Evolutionary conservation across 2,113 vertebrate species (phyloP).

Genomic region (Cariama cristata): DNA sequence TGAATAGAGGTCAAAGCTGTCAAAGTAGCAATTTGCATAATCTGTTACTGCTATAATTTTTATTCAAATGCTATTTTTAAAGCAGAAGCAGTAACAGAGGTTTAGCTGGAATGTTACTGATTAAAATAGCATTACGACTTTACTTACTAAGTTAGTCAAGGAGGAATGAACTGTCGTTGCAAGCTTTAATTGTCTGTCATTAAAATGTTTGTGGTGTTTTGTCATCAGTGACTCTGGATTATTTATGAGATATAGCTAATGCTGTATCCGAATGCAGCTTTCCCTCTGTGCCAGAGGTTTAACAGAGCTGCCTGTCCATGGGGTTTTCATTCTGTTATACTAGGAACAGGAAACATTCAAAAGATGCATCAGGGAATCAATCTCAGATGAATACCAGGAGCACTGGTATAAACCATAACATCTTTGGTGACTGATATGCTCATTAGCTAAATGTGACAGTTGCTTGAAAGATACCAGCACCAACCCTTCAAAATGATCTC

Average conservation of each 20-base stretch:
- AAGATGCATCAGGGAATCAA: not conserved
- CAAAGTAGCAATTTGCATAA: not conserved
- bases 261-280: not conserved
- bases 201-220: not conserved
- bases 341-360: not conserved
- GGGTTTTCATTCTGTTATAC: not conserved
- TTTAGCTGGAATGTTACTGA: not conserved
- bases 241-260: not conserved
- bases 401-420: not conserved
- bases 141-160: not conserved
- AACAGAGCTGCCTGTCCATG: not conserved
- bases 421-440: not conserved
- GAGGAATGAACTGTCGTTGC: not conserved
- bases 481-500: not conserved
- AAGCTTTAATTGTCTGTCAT: conserved; percentile 15
- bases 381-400: not conserved
- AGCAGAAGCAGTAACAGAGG: not conserved
- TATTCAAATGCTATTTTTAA: conserved; percentile 15
- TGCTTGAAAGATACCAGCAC: not conserved
- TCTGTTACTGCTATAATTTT: not conserved
- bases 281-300: not conserved
- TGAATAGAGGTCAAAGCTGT: not conserved
- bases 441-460: not conserved
- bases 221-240: not conserved
- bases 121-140: conserved; percentile 20